A percentile compares a stretch with the other conserved stretches of the same genome.
Conservation (phyloP, 2,888 invertebrate genomes). For the Nemapogon koenigi region DNA sequence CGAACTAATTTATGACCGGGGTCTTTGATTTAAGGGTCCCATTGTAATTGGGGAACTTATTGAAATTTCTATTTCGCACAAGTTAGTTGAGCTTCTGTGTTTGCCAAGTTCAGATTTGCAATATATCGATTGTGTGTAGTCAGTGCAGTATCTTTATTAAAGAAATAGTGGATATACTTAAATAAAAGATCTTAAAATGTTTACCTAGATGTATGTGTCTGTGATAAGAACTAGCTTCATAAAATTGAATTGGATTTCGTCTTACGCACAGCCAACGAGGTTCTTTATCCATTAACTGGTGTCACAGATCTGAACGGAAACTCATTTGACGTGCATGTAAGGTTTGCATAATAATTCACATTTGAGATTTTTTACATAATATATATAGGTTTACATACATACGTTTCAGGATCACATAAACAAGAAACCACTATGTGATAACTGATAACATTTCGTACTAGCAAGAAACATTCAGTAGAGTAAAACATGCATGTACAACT, state of each 20-base stretch:
- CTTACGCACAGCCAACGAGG: conserved; percentile 13
- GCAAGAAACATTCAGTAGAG: too few species aligned
- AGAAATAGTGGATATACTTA: too few species aligned
- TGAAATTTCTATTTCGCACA: conserved; percentile 30
- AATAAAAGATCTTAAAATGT: too few species aligned
- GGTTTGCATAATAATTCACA: background rate
- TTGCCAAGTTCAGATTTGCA: conserved; percentile 26
- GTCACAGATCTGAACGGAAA: conserved; percentile 28
- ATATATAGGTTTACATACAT: too few species aligned
- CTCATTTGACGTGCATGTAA: conserved; percentile 22
- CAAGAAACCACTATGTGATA: too few species aligned
- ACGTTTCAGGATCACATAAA: too few species aligned
- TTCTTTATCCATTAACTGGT: conserved; percentile 32
- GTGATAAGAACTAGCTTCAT: conserved; percentile 10
- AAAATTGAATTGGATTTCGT: conserved; percentile 14
- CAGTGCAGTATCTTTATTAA: too few species aligned
- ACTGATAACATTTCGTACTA: too few species aligned
- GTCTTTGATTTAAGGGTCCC: conserved; percentile 49
- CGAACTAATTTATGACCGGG: conserved; percentile 50
- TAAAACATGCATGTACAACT: too few species aligned
- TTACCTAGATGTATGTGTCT: conserved; percentile 10
- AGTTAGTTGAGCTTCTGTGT: conserved; percentile 36
- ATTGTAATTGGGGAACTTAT: conserved; percentile 53
- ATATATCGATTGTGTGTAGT: too few species aligned
- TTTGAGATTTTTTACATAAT: too few species aligned